Evolutionary conservation across 2,797 vertebrate species (phyloP).

Genomic region (Rhynchonycteris naso): DNA sequence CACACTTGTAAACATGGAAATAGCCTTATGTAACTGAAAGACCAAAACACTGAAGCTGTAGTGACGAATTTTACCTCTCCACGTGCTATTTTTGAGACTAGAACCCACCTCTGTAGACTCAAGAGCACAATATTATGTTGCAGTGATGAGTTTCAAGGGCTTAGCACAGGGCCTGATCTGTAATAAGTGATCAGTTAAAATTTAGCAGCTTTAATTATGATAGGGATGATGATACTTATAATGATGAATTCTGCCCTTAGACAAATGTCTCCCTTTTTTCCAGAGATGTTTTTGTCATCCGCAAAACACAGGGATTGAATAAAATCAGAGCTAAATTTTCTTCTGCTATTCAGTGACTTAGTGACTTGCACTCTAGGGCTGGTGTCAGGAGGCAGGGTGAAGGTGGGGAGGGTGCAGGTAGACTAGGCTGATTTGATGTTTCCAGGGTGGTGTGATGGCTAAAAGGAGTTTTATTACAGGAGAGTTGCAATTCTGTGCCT

Average conservation of each 20-base stretch:
- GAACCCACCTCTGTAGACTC: neutral
- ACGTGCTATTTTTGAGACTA: neutral
- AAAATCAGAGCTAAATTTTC: slow-evolving; percentile 33
- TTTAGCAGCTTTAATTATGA: neutral
- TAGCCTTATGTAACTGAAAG: neutral
- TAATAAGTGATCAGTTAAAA: slow-evolving; percentile 24
- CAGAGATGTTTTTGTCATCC: neutral
- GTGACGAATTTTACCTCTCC: neutral
- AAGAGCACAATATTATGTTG: neutral
- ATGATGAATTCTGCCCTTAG: neutral
- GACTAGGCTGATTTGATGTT: neutral
- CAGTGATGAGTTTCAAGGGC: neutral
- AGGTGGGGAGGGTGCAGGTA: neutral
- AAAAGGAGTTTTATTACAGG: neutral
- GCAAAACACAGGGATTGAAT: neutral
- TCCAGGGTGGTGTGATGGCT: rapidly evolving
- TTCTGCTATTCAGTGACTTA: neutral
- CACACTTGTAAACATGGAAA: neutral
- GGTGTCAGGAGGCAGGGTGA: neutral
- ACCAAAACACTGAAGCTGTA: neutral
- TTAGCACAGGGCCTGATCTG: neutral
- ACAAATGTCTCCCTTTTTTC: neutral
- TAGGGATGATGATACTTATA: neutral
- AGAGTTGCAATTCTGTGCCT: neutral
- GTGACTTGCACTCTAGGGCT: neutral